Evolutionary conservation across 2,797 vertebrate genomes (phyloP).

Genomic region (Rachycentron canadum): DNA sequence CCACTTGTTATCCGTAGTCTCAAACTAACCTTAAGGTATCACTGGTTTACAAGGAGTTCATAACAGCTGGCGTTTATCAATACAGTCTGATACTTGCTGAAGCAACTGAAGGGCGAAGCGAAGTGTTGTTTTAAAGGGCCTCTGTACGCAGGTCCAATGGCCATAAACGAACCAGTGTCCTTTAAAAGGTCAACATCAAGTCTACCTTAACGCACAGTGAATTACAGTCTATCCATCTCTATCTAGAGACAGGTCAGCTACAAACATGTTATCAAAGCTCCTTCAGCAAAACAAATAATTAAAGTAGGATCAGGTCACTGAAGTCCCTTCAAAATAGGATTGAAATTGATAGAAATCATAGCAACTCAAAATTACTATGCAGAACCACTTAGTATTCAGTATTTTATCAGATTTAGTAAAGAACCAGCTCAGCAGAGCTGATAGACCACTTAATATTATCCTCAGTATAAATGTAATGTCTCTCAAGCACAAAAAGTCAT

Average conservation of each 20-base stretch:
- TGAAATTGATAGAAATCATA: not conserved
- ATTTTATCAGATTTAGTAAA: not conserved
- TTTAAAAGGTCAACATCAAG: slow-evolving; percentile 28
- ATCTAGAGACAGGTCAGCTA: not conserved
- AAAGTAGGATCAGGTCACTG: not conserved
- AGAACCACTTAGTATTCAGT: not conserved
- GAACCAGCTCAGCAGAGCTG: slow-evolving; percentile 4
- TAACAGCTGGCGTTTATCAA: slow-evolving; percentile 21
- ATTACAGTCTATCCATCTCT: not conserved
- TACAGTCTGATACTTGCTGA: slow-evolving; percentile 18
- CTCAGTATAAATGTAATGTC: slow-evolving; percentile 13
- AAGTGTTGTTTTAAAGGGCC: not conserved
- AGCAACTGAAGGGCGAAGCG: slow-evolving; percentile 3
- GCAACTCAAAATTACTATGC: not conserved
- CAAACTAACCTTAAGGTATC: slow-evolving; percentile 23
- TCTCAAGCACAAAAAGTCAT: slow-evolving; percentile 31
- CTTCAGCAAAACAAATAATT: not conserved
- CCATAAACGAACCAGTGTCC: slow-evolving; percentile 8
- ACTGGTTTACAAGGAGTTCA: slow-evolving; percentile 27
- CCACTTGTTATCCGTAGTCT: slow-evolving; percentile 34
- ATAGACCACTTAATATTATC: not conserved
- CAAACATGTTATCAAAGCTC: slow-evolving; percentile 1
- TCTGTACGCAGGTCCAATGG: not conserved
- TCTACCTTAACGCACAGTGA: slow-evolving; percentile 24
- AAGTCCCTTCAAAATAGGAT: slow-evolving; percentile 10